Base-by-base conservation (phyloP, 2,888 invertebrate species). In the Branchellion lobata region DNA sequence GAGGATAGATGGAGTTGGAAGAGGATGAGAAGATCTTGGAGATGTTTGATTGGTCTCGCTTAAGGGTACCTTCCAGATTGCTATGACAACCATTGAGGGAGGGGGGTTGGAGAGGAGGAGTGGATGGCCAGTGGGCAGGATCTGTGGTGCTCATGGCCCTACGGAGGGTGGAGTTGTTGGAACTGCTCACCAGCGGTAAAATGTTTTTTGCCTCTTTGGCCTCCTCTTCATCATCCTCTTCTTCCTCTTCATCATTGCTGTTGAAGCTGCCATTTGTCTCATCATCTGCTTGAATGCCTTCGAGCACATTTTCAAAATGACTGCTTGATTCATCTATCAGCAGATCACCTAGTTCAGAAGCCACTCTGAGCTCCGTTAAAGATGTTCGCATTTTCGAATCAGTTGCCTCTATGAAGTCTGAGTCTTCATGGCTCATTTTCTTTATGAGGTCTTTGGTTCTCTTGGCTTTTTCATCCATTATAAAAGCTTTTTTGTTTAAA, bases 111-210 rank as follows among this genome's bases (percentile, higher is more conserved):
- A 69, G 5, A 5, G 31, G 82, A 86, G 87, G 86, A 80, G 87
- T 87, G 27, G 78, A 82, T 18, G 85, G 86, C 79, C 90, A 93
- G 93, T 91, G 91, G 0, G 89, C 91, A 18, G 90, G 92, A 0
- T 95, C 96, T 85, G 95, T 96, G 0, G 91, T 92, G 81, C 92
- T 94, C 84, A 96, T 96, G 96, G 90, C 96, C 2, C 92, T 93
- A 84, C 96, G 96, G 96, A 57, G 61, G n/a, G 61, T 57, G 21
- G 61, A 57, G 61, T 57, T 57, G 61, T 57, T 57, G 21, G 61
- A 57, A n/a, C 61, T 18, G 24, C 61, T 57, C 3, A n/a, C 3
- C 3, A 57, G 61, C 3, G 21, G 61, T 24, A 5, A n/a, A 24
- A 57, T 3, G 21, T n/a, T 57, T 57, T 47, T 47, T 14, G 18